Evolutionary conservation across 2,888 invertebrate genomes (phyloP).

Genomic region (Morpho helenor): DNA sequence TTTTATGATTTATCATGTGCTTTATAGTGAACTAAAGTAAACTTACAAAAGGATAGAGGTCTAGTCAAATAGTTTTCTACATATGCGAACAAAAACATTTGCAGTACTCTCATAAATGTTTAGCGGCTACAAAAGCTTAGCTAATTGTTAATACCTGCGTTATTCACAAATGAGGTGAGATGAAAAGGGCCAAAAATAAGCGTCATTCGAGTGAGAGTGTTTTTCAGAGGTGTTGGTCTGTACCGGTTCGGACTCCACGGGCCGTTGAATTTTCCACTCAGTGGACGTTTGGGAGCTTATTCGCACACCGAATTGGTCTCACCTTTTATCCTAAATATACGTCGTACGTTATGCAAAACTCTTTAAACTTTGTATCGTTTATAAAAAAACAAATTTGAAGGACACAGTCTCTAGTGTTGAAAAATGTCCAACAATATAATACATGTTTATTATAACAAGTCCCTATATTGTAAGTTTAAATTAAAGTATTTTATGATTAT

Average conservation of each 20-base stretch:
- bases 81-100: too few relatives aligned
- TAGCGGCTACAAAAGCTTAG: background rate
- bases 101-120: too few relatives aligned
- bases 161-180: constrained; percentile 64
- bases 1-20: too few relatives aligned
- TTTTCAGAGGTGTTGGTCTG: constrained; percentile 76
- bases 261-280: constrained; percentile 76
- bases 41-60: too few relatives aligned
- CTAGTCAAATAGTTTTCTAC: too few relatives aligned
- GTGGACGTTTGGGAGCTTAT: constrained; percentile 59
- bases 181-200: constrained; percentile 76
- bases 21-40: too few relatives aligned
- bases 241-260: constrained; percentile 70
- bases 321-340: constrained; percentile 58
- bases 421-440: too few relatives aligned
- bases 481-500: too few relatives aligned
- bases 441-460: too few relatives aligned
- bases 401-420: too few relatives aligned
- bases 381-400: background rate
- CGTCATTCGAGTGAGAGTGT: constrained; percentile 68
- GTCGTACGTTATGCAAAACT: constrained; percentile 24
- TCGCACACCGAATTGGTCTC: constrained; percentile 67
- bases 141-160: constrained; percentile 43
- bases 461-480: too few relatives aligned
- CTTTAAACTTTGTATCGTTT: constrained; percentile 13